Evolutionary conservation across 2,888 invertebrate genomes (phyloP), one percentile per base, ranked within the genome.

Genomic region (Malachius bipustulatus): DNA sequence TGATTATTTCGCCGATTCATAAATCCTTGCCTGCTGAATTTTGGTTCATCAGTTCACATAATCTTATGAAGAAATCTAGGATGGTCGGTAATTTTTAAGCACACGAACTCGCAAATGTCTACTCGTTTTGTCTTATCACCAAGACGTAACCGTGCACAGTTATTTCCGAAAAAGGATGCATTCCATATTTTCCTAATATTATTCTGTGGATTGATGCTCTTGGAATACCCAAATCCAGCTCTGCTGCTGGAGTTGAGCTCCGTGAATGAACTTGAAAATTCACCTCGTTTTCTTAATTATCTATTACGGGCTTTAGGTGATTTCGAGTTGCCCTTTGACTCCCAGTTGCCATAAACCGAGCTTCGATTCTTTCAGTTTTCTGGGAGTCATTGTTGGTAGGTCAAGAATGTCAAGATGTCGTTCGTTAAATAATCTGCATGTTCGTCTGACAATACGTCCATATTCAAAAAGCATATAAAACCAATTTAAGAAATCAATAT

Each of bases 91-190:
- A 19, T 19, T 19, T 19, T 19, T 19, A 19, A 8, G 6, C 24
- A 19, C 24, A 19, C n/a, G 24, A 19, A 19, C 24, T 19, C 24
- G 24, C 24, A 19, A 19, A 19, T 8, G 24, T 19, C 24, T 6
- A 19, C 24, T 19, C 24, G 24, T 19, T n/a, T 19, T 19, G 6
- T n/a, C 24, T 19, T n/a, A 19, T 19, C 24, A 19, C 24, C 6
- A 19, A 19, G 24, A 19, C 24, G 24, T 19, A 19, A 19, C 24
- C 24, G 24, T 19, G 24, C 24, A 19, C 24, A n/a, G 24, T 19
- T 19, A n/a, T 19, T n/a, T 19, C 24, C 6, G 6, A 19, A 19
- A 19, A 19, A 19, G 24, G 24, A 19, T 19, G 24, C 24, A 19
- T 19, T 19, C n/a, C n/a, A 19, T 19, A n/a, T 19, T 19, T 19